These are phyloP conservation scores for Agonopterix arenella DNA, from an alignment of 2,888 invertebrate genomes.

Conservation along the genomic window DNA sequence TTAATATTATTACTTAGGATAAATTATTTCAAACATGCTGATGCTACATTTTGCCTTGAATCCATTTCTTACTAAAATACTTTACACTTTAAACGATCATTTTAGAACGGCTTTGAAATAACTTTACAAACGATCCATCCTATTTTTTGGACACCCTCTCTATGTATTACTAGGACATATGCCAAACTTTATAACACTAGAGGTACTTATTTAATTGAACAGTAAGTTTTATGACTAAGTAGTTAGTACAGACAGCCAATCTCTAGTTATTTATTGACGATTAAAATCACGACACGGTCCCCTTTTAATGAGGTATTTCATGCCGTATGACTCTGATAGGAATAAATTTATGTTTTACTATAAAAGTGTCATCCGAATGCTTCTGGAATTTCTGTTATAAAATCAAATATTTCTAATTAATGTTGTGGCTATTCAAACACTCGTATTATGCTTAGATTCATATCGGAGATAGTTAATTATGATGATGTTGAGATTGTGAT, in stretches of 20 bases:
- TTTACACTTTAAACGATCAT: too few species aligned
- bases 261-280: slow-evolving; percentile 5
- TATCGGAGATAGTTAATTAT: too few species aligned
- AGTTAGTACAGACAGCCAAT: neutral
- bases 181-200: slow-evolving; percentile 11
- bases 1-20: too few species aligned
- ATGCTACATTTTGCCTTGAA: too few species aligned
- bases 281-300: slow-evolving; percentile 3
- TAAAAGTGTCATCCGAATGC: neutral
- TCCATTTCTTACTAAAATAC: too few species aligned
- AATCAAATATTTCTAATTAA: too few species aligned
- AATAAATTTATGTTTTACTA: neutral
- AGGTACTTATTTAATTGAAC: slow-evolving; percentile 12
- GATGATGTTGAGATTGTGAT: too few species aligned
- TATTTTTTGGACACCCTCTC: neutral
- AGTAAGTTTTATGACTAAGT: slow-evolving; percentile 5
- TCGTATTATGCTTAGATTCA: too few species aligned
- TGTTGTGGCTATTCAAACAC: too few species aligned
- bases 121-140: too few species aligned
- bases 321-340: neutral
- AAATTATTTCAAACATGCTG: too few species aligned
- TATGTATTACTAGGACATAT: neutral
- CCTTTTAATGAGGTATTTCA: slow-evolving; percentile 1
- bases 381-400: neutral
- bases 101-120: too few species aligned